Evolutionary conservation across 2,797 vertebrate genomes (phyloP), one percentile per base, ranked within the genome.

Genomic region (Muscicapa striata): DNA sequence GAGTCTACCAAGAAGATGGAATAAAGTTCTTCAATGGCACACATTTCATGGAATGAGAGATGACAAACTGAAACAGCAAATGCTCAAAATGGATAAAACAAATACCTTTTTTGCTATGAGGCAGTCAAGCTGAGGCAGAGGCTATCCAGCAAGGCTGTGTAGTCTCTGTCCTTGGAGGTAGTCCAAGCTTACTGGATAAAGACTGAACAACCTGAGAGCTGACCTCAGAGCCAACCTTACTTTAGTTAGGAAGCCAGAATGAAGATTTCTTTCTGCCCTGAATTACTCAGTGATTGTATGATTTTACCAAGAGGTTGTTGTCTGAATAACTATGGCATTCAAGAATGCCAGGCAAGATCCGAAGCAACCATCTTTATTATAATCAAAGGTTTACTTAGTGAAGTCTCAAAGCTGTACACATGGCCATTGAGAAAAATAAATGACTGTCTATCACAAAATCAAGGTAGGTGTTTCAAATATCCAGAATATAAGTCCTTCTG

Each of bases 91-190:
- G 3, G 8, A 16, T 64, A 32, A 40, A 72, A 59, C 19, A 74
- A 74, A 15, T 2, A 49, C 26, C 7, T 9, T 76, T 69, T 64
- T 51, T 0, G 0, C 10, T 45, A 1, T 22, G 12, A 45, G 49
- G 8, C 4, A 51, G 20, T 14, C 26, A 79, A 49, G 32, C 22
- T 49, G 5, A 30, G 19, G 23, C 36, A 32, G 13, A 63, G 19
- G 29, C 23, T 30, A 27, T 29, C 9, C 43, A 55, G 23, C 1
- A 26, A 69, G 11, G 22, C 15, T 68, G 11, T 68, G 36, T 36
- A 36, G 8, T 24, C 16, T 48, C 38, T 6, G 1, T 51, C 12
- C 13, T 59, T 67, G 20, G 5, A 85, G 18, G 14, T 26, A 41
- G 34, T 59, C 18, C 6, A 55, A 11, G 11, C 9, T 77, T 78